These are phyloP conservation scores for Agonum fuliginosum DNA, from an alignment of 2,888 invertebrate genomes.

Conservation along the genomic window DNA sequence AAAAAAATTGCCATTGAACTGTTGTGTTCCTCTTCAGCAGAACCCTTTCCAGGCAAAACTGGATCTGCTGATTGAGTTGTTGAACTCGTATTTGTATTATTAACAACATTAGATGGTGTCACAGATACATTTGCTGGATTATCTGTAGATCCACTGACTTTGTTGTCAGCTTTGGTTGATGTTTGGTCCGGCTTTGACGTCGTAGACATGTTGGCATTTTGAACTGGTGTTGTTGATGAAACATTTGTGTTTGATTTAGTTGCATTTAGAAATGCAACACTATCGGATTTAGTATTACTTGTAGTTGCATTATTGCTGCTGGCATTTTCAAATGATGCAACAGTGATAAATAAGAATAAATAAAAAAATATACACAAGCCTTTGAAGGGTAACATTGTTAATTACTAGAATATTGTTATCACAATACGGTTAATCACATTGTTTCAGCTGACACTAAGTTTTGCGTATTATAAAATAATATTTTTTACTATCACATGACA, in stretches of 20 bases:
- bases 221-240: slow-evolving; percentile 50
- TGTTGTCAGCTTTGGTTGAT: slow-evolving; percentile 10
- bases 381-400: slow-evolving; percentile 57
- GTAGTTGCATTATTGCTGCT: slow-evolving; percentile 44
- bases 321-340: slow-evolving; percentile 49
- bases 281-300: slow-evolving; percentile 36
- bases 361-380: slow-evolving; percentile 54
- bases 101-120: slow-evolving; percentile 65
- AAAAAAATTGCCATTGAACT: slow-evolving; percentile 99
- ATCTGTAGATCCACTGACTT: slow-evolving; percentile 39
- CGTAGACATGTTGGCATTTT: slow-evolving; percentile 23
- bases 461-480: slow-evolving; percentile 33
- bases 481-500: slow-evolving; percentile 58
- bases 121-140: slow-evolving; percentile 42
- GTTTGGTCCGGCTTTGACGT: slow-evolving; percentile 44
- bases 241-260: slow-evolving; percentile 27
- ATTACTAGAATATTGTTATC: slow-evolving; percentile 54
- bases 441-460: slow-evolving; percentile 53
- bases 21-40: slow-evolving; percentile 96
- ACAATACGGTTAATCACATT: slow-evolving; percentile 55
- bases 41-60: slow-evolving; percentile 90
- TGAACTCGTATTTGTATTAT: slow-evolving; percentile 69
- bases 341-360: slow-evolving; percentile 53
- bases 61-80: slow-evolving; percentile 82
- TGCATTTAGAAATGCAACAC: slow-evolving; percentile 48